Percentiles rank a stretch among this genome's conserved stretches.
Evolutionary conservation across 2,888 invertebrate genomes (phyloP).

Genomic region (Stictocephala bisonia): DNA sequence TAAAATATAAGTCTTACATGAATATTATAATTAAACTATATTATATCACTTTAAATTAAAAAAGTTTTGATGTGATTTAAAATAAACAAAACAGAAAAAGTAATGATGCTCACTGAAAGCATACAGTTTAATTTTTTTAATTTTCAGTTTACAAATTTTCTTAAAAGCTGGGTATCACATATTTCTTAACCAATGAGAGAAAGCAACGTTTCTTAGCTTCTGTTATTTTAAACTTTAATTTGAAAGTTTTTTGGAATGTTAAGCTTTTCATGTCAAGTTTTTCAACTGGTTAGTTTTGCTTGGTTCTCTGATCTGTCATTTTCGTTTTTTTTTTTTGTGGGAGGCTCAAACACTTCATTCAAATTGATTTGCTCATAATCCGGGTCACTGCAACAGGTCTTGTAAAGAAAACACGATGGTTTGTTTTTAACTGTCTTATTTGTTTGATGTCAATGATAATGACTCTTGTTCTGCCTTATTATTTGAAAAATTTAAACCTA

Average conservation of each 20-base stretch:
- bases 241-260: no score
- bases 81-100: no score
- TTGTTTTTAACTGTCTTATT: constrained; percentile 1
- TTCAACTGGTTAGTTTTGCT: neutral
- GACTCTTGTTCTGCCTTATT: neutral
- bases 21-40: no score
- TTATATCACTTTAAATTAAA: no score
- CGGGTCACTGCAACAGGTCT: neutral
- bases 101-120: no score
- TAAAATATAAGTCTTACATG: no score
- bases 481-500: neutral
- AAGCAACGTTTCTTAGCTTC: neutral
- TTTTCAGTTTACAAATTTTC: no score
- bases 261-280: no score
- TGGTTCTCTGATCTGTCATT: neutral
- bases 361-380: neutral
- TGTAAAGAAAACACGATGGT: neutral
- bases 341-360: neutral
- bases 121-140: no score
- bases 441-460: constrained; percentile 4
- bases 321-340: neutral
- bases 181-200: neutral
- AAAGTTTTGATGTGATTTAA: no score
- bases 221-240: neutral
- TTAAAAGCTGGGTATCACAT: neutral